These are phyloP conservation scores for Ethmia dodecea DNA, from an alignment of 2,888 invertebrate species.

Conservation along the genomic window DNA sequence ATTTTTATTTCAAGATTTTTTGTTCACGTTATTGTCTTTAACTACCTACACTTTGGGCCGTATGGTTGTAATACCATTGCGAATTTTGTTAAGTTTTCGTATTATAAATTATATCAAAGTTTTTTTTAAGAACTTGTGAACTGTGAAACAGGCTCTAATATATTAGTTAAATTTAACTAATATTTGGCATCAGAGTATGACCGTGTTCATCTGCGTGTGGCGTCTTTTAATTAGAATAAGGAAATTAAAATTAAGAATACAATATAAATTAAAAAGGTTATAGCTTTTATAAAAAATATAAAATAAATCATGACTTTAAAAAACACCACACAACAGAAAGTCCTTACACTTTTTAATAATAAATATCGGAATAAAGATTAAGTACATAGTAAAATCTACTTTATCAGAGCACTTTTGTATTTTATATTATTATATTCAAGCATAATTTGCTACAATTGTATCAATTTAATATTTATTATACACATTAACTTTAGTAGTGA, in stretches of 20 bases:
- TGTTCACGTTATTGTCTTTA: no score
- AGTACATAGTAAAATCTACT: conserved; percentile 65
- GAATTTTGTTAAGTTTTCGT: no score
- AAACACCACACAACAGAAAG: conserved; percentile 24
- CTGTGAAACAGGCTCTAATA: conserved; percentile 20
- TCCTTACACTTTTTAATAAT: conserved; percentile 29
- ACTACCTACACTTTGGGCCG: no score
- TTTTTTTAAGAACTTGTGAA: no score
- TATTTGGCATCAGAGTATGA: conserved; percentile 60
- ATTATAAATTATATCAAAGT: no score
- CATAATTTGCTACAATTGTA: conserved; percentile 32
- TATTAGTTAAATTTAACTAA: conserved; percentile 54
- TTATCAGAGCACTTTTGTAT: conserved; percentile 52
- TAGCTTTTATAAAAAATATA: background rate
- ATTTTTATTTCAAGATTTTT: no score
- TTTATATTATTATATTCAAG: conserved; percentile 35
- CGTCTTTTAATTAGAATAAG: background rate
- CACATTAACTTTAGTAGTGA: conserved; percentile 26
- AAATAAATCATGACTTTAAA: conserved; percentile 9
- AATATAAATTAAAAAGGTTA: no score
- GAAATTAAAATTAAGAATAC: no score
- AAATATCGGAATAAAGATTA: conserved; percentile 49
- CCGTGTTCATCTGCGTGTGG: conserved; percentile 20
- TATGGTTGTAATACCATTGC: no score
- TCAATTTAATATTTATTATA: conserved; percentile 28